Evolutionary conservation across 2,797 vertebrate genomes (phyloP).

Genomic region (Myotis myotis): DNA sequence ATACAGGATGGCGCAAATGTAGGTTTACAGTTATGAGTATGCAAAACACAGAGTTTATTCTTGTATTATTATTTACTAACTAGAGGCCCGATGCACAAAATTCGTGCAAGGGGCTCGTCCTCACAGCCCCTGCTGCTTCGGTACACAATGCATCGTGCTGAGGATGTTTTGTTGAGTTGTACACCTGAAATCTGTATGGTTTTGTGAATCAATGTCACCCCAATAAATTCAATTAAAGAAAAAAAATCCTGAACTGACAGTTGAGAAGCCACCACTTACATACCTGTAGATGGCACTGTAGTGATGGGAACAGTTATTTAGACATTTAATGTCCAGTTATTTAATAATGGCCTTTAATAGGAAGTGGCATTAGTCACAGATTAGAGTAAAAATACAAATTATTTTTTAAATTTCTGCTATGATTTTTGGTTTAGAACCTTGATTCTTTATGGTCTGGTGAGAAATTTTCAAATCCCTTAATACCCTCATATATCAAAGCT

Average conservation of each 20-base stretch:
- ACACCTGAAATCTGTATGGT: not conserved
- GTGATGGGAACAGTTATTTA: not conserved
- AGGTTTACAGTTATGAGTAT: not conserved
- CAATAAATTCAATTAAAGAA: not conserved
- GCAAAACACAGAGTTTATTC: not conserved
- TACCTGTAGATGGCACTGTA: constrained; percentile 45
- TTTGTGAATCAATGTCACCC: not conserved
- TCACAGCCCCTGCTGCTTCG: too few relatives aligned
- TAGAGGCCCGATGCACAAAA: too few relatives aligned
- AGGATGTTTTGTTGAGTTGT: not conserved
- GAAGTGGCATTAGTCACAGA: not conserved
- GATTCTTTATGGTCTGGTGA: not conserved
- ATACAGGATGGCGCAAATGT: not conserved
- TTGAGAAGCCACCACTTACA: not conserved
- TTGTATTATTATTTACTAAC: not conserved
- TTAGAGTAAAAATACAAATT: not conserved
- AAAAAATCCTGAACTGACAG: not conserved
- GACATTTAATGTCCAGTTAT: not conserved
- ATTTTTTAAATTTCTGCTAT: not conserved
- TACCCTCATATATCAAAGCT: not conserved
- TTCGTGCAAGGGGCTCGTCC: too few relatives aligned
- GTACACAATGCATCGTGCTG: not conserved
- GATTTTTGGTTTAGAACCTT: not conserved
- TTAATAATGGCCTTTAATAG: not conserved
- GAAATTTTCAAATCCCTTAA: not conserved